phyloP scores from a whole-genome alignment of 2,888 invertebrate genomes.

The Sphecodes monilicornis region DNA sequence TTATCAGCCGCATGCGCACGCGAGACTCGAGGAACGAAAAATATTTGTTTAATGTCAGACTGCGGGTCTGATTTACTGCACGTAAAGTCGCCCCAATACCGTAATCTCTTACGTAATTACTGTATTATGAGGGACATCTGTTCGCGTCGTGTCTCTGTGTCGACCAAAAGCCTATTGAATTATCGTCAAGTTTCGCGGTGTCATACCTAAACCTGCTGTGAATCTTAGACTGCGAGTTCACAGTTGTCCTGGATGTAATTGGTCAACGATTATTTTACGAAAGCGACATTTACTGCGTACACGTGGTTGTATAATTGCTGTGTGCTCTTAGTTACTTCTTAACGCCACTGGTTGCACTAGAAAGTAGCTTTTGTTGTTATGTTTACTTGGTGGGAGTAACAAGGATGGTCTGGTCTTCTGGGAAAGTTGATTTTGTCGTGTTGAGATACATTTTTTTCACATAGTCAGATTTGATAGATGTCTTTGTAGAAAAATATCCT shows the following conservation, averaged over 20 bases:
- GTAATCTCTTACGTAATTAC: conserved; percentile 46
- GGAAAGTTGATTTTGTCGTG: neutral
- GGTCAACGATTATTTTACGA: neutral
- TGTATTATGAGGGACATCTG: conserved; percentile 39
- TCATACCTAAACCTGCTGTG: neutral
- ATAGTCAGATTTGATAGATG: too few species aligned
- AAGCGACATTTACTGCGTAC: neutral
- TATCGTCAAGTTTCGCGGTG: too few species aligned
- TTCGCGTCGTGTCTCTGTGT: neutral
- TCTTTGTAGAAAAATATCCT: neutral
- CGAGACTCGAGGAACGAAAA: neutral
- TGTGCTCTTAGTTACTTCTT: neutral
- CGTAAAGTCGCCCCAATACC: neutral
- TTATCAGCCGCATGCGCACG: neutral
- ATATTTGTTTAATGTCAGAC: neutral
- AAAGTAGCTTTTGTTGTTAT: neutral
- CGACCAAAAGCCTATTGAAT: neutral
- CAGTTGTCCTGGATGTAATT: neutral
- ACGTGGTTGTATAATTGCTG: neutral
- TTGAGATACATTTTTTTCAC: neutral
- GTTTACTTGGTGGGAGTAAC: neutral
- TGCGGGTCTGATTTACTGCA: neutral
- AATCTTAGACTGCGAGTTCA: neutral
- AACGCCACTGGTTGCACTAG: neutral
- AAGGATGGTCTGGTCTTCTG: neutral